phyloP scores from a whole-genome alignment of 2,888 invertebrate genomes.

The Pardosa pseudoannulata region DNA sequence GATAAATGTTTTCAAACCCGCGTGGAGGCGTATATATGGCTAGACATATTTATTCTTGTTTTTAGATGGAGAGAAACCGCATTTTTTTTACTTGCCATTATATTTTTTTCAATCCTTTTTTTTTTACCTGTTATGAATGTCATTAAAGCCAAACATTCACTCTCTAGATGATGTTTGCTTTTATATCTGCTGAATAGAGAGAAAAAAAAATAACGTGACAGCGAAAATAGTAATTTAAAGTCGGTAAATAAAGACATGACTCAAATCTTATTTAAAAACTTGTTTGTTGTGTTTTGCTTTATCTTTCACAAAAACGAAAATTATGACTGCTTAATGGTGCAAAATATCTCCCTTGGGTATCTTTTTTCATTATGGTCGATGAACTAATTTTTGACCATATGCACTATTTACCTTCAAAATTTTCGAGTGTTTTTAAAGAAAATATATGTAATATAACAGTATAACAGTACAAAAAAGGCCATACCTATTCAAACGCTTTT shows the following conservation, averaged over 20 bases:
- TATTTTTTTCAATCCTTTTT: neutral
- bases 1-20: too few species aligned
- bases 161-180: too few species aligned
- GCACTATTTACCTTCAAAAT: too few species aligned
- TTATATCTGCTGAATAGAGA: neutral
- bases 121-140: neutral
- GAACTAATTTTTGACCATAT: neutral
- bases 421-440: too few species aligned
- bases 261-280: neutral
- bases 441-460: too few species aligned
- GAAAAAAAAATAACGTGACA: neutral
- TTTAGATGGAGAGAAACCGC: neutral
- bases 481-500: too few species aligned
- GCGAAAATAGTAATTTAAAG: neutral
- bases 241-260: neutral
- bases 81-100: slow-evolving; percentile 4
- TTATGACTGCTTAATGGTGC: neutral
- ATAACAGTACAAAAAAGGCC: too few species aligned
- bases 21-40: slow-evolving; percentile 27
- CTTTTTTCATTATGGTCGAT: neutral
- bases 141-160: too few species aligned
- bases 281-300: neutral
- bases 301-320: neutral
- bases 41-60: slow-evolving; percentile 26
- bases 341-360: neutral